phyloP scores from a whole-genome alignment of 2,797 vertebrate genomes.

The Pseudomugil tenellus region DNA sequence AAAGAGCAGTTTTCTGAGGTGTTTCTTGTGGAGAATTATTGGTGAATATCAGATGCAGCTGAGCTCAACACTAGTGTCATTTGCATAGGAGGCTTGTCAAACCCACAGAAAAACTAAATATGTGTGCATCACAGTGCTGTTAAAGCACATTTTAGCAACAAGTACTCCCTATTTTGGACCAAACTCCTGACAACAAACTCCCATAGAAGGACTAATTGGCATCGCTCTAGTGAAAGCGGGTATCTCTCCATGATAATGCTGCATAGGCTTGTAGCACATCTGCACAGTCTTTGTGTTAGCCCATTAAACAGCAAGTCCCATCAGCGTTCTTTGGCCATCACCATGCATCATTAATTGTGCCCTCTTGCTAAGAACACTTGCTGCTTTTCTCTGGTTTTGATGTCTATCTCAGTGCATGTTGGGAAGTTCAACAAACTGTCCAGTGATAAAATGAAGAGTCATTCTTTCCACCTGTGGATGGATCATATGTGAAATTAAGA shows the following conservation, averaged over 20 bases:
- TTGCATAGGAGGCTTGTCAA: slow-evolving; percentile 41
- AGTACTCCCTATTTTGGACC: slow-evolving; percentile 29
- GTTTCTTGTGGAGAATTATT: slow-evolving; percentile 58
- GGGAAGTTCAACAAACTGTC: slow-evolving; percentile 39
- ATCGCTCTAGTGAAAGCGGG: slow-evolving; percentile 45
- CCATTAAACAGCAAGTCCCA: slow-evolving; percentile 72
- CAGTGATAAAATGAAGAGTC: slow-evolving; percentile 27
- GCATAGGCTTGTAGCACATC: slow-evolving; percentile 65
- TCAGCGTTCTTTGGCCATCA: slow-evolving; percentile 64
- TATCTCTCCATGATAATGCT: slow-evolving; percentile 55
- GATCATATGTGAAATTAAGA: slow-evolving; percentile 50
- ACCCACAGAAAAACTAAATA: slow-evolving; percentile 16
- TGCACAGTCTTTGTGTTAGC: slow-evolving; percentile 62
- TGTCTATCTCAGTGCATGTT: slow-evolving; percentile 48
- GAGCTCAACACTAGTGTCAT: slow-evolving; percentile 29
- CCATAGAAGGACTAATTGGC: slow-evolving; percentile 64
- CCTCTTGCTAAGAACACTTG: slow-evolving; percentile 63
- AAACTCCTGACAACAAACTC: slow-evolving; percentile 49
- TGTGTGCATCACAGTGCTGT: slow-evolving; percentile 5
- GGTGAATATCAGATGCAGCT: slow-evolving; percentile 49
- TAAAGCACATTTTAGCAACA: slow-evolving; percentile 51
- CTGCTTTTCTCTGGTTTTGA: slow-evolving; percentile 58
- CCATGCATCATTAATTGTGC: slow-evolving; percentile 71
- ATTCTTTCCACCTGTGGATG: slow-evolving; percentile 65
- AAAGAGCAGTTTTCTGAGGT: slow-evolving; percentile 45